These are phyloP conservation scores for Odontamblyopus lacepedii DNA, from an alignment of 2,797 vertebrate genomes.

Conservation along the genomic window DNA sequence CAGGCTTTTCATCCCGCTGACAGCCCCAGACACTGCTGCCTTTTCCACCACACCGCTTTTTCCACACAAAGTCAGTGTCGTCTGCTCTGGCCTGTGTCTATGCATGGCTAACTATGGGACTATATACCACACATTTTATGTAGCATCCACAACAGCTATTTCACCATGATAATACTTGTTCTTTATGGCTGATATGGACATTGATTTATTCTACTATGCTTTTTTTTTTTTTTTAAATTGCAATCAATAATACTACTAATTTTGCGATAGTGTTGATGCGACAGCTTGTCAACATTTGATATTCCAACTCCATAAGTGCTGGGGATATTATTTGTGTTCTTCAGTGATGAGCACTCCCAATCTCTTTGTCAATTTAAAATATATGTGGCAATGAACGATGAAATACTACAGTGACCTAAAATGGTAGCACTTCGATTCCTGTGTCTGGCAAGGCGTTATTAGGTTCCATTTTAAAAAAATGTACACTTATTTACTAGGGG, in stretches of 20 bases:
- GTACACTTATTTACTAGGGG: neutral
- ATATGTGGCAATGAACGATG: too few relatives aligned
- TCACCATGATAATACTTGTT: neutral
- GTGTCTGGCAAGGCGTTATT: neutral
- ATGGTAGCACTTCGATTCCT: neutral
- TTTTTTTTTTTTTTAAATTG: too few relatives aligned
- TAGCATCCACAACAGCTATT: neutral
- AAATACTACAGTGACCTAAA: neutral
- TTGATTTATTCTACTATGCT: neutral
- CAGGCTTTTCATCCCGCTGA: constrained; percentile 28
- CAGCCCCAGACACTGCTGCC: constrained; percentile 13
- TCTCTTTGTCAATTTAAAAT: too few relatives aligned
- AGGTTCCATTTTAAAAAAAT: neutral
- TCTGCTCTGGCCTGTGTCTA: neutral
- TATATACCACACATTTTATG: neutral
- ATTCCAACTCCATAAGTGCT: too few relatives aligned
- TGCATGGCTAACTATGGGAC: neutral
- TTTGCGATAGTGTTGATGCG: too few relatives aligned
- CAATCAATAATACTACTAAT: too few relatives aligned
- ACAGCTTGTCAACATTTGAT: too few relatives aligned
- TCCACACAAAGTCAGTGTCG: neutral
- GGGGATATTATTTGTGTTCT: too few relatives aligned
- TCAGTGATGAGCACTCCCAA: too few relatives aligned
- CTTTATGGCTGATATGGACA: neutral
- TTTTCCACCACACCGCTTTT: constrained; percentile 8